Conservation (phyloP, 2,113 vertebrate genomes). For the Thymallus thymallus region DNA sequence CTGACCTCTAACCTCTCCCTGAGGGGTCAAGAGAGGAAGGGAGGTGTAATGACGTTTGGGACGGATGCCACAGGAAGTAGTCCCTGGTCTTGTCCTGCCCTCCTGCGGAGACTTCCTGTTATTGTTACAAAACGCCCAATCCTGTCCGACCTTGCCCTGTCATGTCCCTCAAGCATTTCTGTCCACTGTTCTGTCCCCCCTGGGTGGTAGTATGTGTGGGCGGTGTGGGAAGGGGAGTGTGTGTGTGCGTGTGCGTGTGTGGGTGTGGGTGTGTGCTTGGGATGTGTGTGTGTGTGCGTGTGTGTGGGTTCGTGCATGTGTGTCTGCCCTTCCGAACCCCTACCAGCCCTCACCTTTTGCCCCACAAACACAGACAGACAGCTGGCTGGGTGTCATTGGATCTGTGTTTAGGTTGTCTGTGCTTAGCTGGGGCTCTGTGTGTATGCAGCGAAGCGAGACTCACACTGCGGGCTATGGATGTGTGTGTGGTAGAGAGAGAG, state of each 20-base stretch:
- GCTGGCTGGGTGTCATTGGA: slow-evolving; percentile 65
- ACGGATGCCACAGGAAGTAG: slow-evolving; percentile 34
- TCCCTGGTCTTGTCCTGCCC: slow-evolving; percentile 57
- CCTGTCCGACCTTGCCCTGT: slow-evolving; percentile 46
- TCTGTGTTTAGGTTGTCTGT: slow-evolving; percentile 69
- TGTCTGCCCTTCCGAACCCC: slow-evolving; percentile 43
- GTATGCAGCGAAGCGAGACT: slow-evolving; percentile 40
- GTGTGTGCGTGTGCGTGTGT: too few relatives aligned
- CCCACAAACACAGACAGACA: slow-evolving; percentile 64
- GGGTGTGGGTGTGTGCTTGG: background rate
- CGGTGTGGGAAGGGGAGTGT: background rate
- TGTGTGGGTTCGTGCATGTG: background rate
- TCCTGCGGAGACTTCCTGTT: slow-evolving; percentile 55
- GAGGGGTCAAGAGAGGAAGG: slow-evolving; percentile 30
- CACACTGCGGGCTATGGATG: background rate
- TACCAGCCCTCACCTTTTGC: slow-evolving; percentile 53
- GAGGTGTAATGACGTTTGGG: slow-evolving; percentile 22
- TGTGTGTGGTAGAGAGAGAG: background rate
- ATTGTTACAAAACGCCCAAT: slow-evolving; percentile 16
- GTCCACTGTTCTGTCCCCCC: too few relatives aligned
- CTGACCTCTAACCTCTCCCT: background rate
- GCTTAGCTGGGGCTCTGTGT: slow-evolving; percentile 57
- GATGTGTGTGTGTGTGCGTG: background rate
- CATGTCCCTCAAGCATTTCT: slow-evolving; percentile 34
- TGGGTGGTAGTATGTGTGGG: slow-evolving; percentile 23